phyloP scores from a whole-genome alignment of 2,113 vertebrate genomes.

The Antennarius striatus region DNA sequence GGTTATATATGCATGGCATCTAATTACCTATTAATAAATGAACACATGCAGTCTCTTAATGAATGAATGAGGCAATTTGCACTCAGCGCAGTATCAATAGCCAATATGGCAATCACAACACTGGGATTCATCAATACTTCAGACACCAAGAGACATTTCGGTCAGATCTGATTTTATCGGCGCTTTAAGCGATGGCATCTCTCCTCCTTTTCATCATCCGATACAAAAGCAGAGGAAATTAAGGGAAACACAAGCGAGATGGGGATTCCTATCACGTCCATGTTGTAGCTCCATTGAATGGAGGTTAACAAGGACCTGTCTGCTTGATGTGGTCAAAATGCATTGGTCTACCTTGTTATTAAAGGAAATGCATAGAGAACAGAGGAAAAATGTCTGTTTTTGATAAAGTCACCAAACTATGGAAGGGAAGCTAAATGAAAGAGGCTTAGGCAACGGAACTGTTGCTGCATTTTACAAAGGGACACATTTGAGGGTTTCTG shows the following conservation, averaged over 20 bases:
- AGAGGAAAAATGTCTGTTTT: neutral
- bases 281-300: constrained; percentile 21
- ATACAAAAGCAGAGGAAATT: constrained; percentile 56
- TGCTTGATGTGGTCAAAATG: neutral
- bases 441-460: constrained; percentile 22
- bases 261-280: constrained; percentile 29
- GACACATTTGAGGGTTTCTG: constrained; percentile 40
- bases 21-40: constrained; percentile 53
- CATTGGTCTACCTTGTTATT: neutral
- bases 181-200: constrained; percentile 36
- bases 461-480: constrained; percentile 29
- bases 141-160: constrained; percentile 50
- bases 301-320: constrained; percentile 34
- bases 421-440: constrained; percentile 4
- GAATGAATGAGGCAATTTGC: constrained; percentile 53
- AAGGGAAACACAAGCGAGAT: constrained; percentile 49
- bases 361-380: neutral
- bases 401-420: neutral
- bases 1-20: constrained; percentile 18
- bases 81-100: constrained; percentile 42
- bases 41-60: constrained; percentile 30
- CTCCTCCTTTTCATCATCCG: constrained; percentile 37
- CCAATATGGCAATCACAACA: constrained; percentile 41
- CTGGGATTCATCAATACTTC: constrained; percentile 54
- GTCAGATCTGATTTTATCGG: constrained; percentile 38